Evolutionary conservation across 1,140 invertebrate genomes (phyloP), one percentile per base, ranked within the genome.

Genomic region (Papilio glaucus): DNA sequence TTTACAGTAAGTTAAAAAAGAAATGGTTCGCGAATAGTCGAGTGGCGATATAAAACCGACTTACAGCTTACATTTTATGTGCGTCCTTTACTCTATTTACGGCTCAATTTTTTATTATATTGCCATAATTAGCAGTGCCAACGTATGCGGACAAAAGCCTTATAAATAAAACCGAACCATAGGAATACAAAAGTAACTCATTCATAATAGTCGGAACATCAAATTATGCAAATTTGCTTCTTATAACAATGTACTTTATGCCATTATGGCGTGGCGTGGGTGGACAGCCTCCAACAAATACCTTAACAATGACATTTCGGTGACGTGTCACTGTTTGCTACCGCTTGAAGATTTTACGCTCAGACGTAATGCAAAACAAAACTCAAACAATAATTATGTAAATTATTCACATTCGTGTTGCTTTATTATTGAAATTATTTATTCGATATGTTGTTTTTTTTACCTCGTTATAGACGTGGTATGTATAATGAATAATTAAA

Each of bases 191-290:
- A 33, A 65, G 15, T 21, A 15, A 9, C 62, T 41, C 62, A 65
- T 65, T 65, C 37, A 65, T 65, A 39, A 38, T 65, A 33, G 29
- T 6, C 29, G 9, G 4, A 39, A 37, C 37, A 41, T 57, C 49
- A 57, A 33, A 65, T 38, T 65, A 65, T 65, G 62, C 18, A 65
- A 65, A 65, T 65, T 21, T 65, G n/a, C 9, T 65, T 29, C 62
- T 65, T 65, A 65, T 65, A 65, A 65, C 62, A 65, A 65, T 65
- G 62, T 65, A 38, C 62, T 65, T 65, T 24, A 39, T 39, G 37
- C 37, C 15, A 21, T 39, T 5, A 18, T 65, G 62, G 29, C 9
- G 18, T 39, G 15, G 18, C 37, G 62, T 65, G 37, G 62, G 62
- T 65, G 62, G 62, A 65, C 62, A 65, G 33, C 15, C 18, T 41